These are phyloP conservation scores for Bellardia pandia DNA, from an alignment of 2,888 invertebrate species.

Conservation along the genomic window DNA sequence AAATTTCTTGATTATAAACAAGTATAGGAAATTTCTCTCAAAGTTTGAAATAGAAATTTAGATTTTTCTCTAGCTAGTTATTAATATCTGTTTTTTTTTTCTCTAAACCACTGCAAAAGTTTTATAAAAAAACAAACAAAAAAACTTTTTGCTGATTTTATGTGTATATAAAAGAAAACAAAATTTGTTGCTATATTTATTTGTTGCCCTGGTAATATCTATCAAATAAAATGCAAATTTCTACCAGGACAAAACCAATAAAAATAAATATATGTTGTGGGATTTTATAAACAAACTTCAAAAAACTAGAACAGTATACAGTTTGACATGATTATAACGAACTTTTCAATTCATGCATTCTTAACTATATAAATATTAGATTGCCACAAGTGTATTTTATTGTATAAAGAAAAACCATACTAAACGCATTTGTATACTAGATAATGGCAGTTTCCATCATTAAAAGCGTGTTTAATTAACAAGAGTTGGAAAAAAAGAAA, in stretches of 20 bases:
- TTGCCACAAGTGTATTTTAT: not conserved
- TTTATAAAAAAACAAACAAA: constrained; percentile 38
- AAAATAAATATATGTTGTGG: not conserved
- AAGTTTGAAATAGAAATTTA: constrained; percentile 37
- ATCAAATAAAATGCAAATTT: constrained; percentile 71
- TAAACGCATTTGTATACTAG: constrained; percentile 39
- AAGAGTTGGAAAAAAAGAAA: not conserved
- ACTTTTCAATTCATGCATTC: no score
- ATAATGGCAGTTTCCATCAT: constrained; percentile 38
- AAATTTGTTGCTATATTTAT: constrained; percentile 1
- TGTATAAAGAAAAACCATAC: constrained; percentile 30
- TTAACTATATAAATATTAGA: no score
- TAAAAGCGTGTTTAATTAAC: constrained; percentile 30
- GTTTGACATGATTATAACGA: no score
- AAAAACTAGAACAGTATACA: not conserved
- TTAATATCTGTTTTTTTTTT: not conserved
- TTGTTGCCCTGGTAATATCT: constrained; percentile 75
- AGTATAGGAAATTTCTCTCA: constrained; percentile 16
- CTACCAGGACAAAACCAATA: not conserved
- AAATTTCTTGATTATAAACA: no score
- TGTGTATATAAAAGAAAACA: not conserved
- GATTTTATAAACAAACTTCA: constrained; percentile 19
- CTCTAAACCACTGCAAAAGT: not conserved
- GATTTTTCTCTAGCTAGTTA: constrained; percentile 8
- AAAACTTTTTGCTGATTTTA: constrained; percentile 1